These are phyloP conservation scores for Troilus luridus DNA, from an alignment of 2,888 invertebrate genomes.

Conservation along the genomic window DNA sequence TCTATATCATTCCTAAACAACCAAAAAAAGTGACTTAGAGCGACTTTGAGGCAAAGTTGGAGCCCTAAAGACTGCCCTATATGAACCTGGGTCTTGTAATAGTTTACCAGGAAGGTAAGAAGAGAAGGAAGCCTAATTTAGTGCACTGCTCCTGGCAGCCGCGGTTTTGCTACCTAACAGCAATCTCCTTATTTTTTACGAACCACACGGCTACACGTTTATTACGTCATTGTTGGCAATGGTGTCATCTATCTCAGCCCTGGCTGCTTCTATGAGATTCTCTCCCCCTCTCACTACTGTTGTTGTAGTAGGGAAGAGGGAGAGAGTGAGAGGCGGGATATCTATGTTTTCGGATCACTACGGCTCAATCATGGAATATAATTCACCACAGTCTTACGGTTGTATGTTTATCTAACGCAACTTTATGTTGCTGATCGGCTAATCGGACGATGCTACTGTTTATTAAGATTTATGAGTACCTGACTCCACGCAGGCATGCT, in stretches of 20 bases:
- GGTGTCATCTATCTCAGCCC: conserved; percentile 28
- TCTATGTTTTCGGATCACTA: not conserved
- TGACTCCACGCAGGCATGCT: no score
- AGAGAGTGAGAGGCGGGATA: not conserved
- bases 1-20: not conserved
- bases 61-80: not conserved
- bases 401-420: no score
- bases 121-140: conserved; percentile 16
- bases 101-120: conserved; percentile 1
- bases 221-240: conserved; percentile 37
- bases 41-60: not conserved
- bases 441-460: no score
- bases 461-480: no score
- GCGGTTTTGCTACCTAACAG: conserved; percentile 31
- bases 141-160: conserved; percentile 8
- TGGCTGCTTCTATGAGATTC: not conserved
- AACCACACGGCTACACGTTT: conserved; percentile 14
- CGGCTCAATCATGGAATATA: not conserved
- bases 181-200: conserved; percentile 31
- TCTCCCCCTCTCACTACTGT: no score
- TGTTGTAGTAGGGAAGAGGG: not conserved
- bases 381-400: not conserved
- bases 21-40: not conserved
- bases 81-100: not conserved
- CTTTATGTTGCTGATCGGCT: no score